Conservation (phyloP, 2,113 vertebrate genomes). For the Tiliqua scincoides region DNA sequence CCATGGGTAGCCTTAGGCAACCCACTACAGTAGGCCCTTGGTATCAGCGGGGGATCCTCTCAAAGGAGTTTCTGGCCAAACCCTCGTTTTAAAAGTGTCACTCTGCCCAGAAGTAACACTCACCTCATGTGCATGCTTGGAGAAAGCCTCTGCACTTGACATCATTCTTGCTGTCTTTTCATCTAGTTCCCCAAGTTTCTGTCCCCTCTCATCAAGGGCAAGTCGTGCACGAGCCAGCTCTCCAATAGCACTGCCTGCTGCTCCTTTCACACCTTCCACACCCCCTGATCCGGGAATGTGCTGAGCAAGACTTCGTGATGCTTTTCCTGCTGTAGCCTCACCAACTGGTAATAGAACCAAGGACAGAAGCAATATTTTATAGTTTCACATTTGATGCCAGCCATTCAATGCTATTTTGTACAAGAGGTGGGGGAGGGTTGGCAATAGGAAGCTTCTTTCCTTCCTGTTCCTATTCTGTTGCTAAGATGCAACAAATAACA, state of each 20-base stretch:
- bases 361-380: not conserved
- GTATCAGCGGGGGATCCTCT: no score
- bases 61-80: not conserved
- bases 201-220: slow-evolving; percentile 93
- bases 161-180: slow-evolving; percentile 95
- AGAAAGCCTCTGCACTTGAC: slow-evolving; percentile 92
- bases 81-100: fast-evolving
- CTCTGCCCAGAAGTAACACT: not conserved
- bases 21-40: no score
- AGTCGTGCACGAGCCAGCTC: slow-evolving; percentile 92
- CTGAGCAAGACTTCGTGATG: slow-evolving; percentile 92
- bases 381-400: not conserved
- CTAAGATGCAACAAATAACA: not conserved
- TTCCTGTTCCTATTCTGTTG: not conserved
- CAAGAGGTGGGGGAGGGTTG: not conserved
- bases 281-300: slow-evolving; percentile 93
- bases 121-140: slow-evolving; percentile 98
- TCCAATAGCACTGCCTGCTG: slow-evolving; percentile 88
- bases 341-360: slow-evolving; percentile 80
- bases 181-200: slow-evolving; percentile 94
- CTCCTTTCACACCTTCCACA: slow-evolving; percentile 90
- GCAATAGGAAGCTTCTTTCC: not conserved
- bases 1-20: no score
- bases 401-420: not conserved
- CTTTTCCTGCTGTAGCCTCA: slow-evolving; percentile 93